Conservation (phyloP, 2,888 invertebrate genomes). For the Capitulum mitella region DNA sequence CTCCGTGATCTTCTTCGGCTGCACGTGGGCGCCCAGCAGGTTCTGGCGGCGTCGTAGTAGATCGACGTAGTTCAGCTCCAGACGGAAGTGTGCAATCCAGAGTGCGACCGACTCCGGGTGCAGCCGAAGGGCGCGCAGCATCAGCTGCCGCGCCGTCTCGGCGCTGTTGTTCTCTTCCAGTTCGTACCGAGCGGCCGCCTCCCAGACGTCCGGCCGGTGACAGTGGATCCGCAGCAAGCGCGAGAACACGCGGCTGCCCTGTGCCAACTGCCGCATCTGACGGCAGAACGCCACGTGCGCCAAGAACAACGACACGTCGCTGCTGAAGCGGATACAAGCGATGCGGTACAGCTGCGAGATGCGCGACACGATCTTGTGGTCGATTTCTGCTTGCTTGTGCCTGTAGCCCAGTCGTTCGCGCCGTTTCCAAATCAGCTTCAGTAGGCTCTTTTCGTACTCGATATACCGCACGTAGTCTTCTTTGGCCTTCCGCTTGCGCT, state of each 20-base stretch:
- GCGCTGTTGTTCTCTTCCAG: conserved; percentile 59
- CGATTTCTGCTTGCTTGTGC: conserved; percentile 29
- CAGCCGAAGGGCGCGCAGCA: conserved; percentile 66
- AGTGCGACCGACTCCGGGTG: conserved; percentile 61
- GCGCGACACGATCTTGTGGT: conserved; percentile 41
- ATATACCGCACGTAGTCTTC: conserved; percentile 42
- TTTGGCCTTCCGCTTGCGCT: conserved; percentile 42
- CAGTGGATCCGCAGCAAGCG: conserved; percentile 58
- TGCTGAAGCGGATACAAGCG: conserved; percentile 39
- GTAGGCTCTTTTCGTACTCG: conserved; percentile 45
- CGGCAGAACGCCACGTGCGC: conserved; percentile 45
- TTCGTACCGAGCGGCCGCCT: conserved; percentile 70
- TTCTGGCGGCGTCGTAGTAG: neutral
- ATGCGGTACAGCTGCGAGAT: conserved; percentile 44
- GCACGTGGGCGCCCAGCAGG: neutral
- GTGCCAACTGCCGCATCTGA: conserved; percentile 36
- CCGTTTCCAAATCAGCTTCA: conserved; percentile 43
- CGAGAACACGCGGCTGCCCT: conserved; percentile 41
- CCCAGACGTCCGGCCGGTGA: conserved; percentile 67
- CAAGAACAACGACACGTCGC: conserved; percentile 44
- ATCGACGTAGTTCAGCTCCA: conserved; percentile 26
- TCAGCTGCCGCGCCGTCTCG: conserved; percentile 60
- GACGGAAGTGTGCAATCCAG: conserved; percentile 52
- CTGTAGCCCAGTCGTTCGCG: conserved; percentile 37
- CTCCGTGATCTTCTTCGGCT: neutral